Percentiles rank a stretch among this genome's conserved stretches.
Conservation (phyloP, 2,888 invertebrate species). For the Bellardia pandia region DNA sequence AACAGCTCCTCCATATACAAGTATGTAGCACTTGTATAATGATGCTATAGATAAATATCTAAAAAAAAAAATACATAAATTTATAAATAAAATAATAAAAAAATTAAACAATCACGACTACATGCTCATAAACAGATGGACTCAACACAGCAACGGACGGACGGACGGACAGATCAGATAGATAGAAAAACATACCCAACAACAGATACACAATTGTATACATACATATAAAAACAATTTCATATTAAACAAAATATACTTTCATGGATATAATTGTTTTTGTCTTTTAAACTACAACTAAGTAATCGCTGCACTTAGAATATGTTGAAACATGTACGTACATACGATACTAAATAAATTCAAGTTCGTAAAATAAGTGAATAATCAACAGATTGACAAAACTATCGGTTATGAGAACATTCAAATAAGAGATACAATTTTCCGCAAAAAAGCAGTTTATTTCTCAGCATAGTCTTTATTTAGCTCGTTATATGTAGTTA, state of each 20-base stretch:
- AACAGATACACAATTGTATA: constrained; percentile 47
- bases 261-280: too few relatives aligned
- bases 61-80: constrained; percentile 27
- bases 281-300: neutral
- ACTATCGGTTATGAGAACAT: too few relatives aligned
- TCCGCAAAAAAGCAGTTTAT: too few relatives aligned
- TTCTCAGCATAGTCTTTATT: too few relatives aligned
- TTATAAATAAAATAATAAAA: constrained; percentile 21
- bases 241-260: neutral
- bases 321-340: too few relatives aligned
- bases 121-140: constrained; percentile 46
- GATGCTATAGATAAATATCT: constrained; percentile 60
- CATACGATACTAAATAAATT: too few relatives aligned
- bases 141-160: constrained; percentile 4
- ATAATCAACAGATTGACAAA: too few relatives aligned
- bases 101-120: constrained; percentile 21
- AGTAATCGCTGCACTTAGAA: too few relatives aligned
- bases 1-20: constrained; percentile 17
- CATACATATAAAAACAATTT: constrained; percentile 9
- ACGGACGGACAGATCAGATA: neutral
- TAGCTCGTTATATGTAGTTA: too few relatives aligned
- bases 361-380: too few relatives aligned
- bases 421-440: too few relatives aligned
- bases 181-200: neutral
- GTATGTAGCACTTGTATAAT: constrained; percentile 38